Base-by-base conservation (phyloP, 2,797 vertebrate species). In the Ciconia nigra region DNA sequence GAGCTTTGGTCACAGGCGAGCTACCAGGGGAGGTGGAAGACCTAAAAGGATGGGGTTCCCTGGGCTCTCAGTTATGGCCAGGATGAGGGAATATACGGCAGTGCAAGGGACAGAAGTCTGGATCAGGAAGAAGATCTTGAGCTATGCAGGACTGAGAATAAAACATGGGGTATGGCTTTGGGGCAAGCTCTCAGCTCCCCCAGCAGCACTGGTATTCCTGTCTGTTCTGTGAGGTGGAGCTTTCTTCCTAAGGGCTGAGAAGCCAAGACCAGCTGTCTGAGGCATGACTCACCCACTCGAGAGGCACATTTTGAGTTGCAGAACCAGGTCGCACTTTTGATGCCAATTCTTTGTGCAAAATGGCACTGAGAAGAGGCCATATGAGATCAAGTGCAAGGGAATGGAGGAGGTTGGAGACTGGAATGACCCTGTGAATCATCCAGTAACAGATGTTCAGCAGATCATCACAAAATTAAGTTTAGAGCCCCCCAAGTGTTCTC, bases 281-380 rank as follows among this genome's bases (percentile, higher is more conserved):
- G 91, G 16, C 26, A 29, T 88, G 93, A 96, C 55, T 96, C 95
- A 93, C 61, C 65, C 18, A 0, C 7, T 39, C 76, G 22, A 33
- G 67, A 87, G 72, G 66, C 83, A 92, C 66, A 15, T 54, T 25
- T 47, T 10, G 55, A 62, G 44, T 13, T 94, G 63, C 87, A 87
- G 93, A 61, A 67, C 11, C 57, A 71, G 65, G 65, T 96, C 65
- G n/a, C 46, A 33, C 72, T 83, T 54, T 37, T 15, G 2, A 15
- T 93, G 79, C 67, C 87, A 89, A 3, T 55, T 95, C 66, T 57
- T 62, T 65, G 42, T 72, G 74, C 87, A 73, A 11, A 88, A 51
- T 57, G 80, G 44, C 80, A n/a, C 62, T 24, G 81, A 61, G 42
- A 47, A 31, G 2, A 26, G 87, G 25, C 82, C 25, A 0, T 5